phyloP scores from a whole-genome alignment of 2,888 invertebrate genomes.

The Lissonota sp. region DNA sequence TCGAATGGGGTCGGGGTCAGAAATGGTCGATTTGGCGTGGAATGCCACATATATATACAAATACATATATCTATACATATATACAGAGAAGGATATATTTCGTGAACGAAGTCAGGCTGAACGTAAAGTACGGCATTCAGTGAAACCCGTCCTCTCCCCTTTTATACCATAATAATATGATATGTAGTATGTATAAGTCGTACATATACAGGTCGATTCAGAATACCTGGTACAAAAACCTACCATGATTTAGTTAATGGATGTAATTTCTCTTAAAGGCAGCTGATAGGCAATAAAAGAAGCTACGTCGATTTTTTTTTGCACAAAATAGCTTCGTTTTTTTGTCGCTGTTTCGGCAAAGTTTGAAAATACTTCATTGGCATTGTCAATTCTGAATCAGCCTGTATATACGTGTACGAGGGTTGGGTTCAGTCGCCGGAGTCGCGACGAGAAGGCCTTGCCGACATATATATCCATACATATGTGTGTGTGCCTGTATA shows the following conservation, averaged over 20 bases:
- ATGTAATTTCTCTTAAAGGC: too few relatives aligned
- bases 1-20: neutral
- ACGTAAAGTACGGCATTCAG: slow-evolving; percentile 52
- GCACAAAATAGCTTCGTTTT: too few relatives aligned
- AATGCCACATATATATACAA: neutral
- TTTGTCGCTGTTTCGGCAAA: too few relatives aligned
- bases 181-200: slow-evolving; percentile 55
- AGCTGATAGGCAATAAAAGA: too few relatives aligned
- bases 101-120: slow-evolving; percentile 46
- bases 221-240: too few relatives aligned
- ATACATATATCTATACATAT: neutral
- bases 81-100: slow-evolving; percentile 41
- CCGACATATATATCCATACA: slow-evolving; percentile 29
- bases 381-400: too few relatives aligned
- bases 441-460: slow-evolving; percentile 53
- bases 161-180: slow-evolving; percentile 59
- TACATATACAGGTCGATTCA: slow-evolving; percentile 3
- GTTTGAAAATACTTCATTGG: too few relatives aligned
- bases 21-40: neutral
- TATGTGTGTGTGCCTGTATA: slow-evolving; percentile 16
- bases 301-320: too few relatives aligned
- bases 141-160: slow-evolving; percentile 49
- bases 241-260: too few relatives aligned
- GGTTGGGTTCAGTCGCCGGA: slow-evolving; percentile 56
- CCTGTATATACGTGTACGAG: slow-evolving; percentile 21